Percentiles rank a stretch among this genome's conserved stretches.
These are phyloP conservation scores for Ostrea denselamellosa DNA, from an alignment of 1,140 invertebrate species.

Conservation along the genomic window DNA sequence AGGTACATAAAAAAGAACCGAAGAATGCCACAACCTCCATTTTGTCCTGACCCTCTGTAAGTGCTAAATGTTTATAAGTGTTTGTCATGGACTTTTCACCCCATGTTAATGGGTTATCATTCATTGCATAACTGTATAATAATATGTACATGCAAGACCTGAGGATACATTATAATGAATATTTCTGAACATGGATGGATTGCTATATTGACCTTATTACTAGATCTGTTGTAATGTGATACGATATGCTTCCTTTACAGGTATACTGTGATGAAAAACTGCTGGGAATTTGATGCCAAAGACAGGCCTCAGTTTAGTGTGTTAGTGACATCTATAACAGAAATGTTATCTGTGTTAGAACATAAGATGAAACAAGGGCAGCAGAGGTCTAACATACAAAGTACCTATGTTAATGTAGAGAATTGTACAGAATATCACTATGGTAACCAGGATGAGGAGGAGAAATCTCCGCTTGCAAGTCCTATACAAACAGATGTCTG, in stretches of 20 bases:
- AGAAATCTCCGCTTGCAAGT: conserved; percentile 29
- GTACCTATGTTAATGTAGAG: conserved; percentile 67
- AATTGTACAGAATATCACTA: conserved; percentile 68
- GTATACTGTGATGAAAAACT: conserved; percentile 90
- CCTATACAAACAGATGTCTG: conserved; percentile 1
- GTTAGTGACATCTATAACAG: conserved; percentile 86
- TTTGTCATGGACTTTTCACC: neutral
- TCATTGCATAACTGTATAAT: neutral
- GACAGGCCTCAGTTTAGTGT: conserved; percentile 88
- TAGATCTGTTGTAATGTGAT: neutral
- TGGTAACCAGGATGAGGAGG: conserved; percentile 47
- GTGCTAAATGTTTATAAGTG: conserved; percentile 49
- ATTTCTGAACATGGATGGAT: neutral
- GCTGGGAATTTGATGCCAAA: conserved; percentile 89
- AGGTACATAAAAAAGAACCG: conserved; percentile 92
- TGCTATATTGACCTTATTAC: neutral
- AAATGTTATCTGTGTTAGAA: conserved; percentile 79
- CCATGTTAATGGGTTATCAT: neutral
- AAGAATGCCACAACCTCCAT: conserved; percentile 91
- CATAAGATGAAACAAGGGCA: conserved; percentile 63
- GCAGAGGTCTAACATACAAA: conserved; percentile 61
- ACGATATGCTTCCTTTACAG: conserved; percentile 76
- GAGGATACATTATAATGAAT: neutral
- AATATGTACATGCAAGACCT: neutral
- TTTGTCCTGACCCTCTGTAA: conserved; percentile 87